Evolutionary conservation across 2,113 vertebrate species (phyloP), one percentile per base, ranked within the genome.

Genomic region (Typhlomys cinereus): DNA sequence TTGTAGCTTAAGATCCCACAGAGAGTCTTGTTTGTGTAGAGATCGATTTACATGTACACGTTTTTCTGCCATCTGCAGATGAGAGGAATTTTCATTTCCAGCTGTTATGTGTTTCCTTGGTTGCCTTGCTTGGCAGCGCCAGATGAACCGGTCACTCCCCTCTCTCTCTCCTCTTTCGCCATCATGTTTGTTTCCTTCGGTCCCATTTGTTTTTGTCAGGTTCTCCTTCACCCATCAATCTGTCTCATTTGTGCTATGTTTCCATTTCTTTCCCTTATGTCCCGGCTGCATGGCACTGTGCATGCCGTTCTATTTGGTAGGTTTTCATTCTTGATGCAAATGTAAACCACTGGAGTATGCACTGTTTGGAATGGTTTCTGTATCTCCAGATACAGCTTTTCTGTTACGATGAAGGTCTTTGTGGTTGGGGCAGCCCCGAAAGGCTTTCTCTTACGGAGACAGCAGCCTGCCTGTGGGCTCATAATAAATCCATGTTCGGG

Each of bases 181-280:
- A 1, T 89, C 52, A 7, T 71, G 76, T 90, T 91, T 85, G 78
- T 89, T 95, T 95, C 64, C 73, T 70, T 74, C 41, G 69, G 92
- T 67, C 70, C 74, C 85, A 95, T 90, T 96, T 93, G 61, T 86
- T 93, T 86, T 74, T 93, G 88, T 95, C 94, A 85, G 31, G 85
- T 93, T 92, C 85, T 76, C 48, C 52, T 78, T 90, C 81, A 50
- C 36, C 36, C 88, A 88, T 96, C 93, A 69, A 48, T 95, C 90
- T 94, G 61, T 34, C 92, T 89, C 93, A 78, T 95, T 90, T 93
- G 74, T 57, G 82, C 39, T 52, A 59, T 1, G 0, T 41, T 71
- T 91, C 73, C 74, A 64, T 67, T 80, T 86, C 86, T 70, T 80
- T 80, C 70, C 29, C 52, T 57, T 79, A 76, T 92, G 48, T 85